Evolutionary conservation across 2,797 vertebrate genomes (phyloP), one percentile per base, ranked within the genome.

Genomic region (Lophotriccus pileatus): DNA sequence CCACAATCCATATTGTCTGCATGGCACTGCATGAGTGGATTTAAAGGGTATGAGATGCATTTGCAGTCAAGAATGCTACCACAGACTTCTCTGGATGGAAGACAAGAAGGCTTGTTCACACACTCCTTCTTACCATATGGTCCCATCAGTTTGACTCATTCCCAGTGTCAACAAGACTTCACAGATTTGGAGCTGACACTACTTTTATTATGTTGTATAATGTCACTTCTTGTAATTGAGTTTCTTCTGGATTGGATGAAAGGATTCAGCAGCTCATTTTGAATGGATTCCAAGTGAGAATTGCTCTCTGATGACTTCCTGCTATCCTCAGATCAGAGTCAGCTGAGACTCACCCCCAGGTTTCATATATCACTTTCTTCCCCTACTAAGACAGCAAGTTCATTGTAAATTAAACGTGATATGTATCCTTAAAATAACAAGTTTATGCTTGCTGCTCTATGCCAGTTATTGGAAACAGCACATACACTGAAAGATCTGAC

Each of bases 81-180:
- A 80, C 27, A 84, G 60, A 53, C 88, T 91, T 83, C 37, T 63
- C 74, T 66, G 77, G 47, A 22, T 46, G 50, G 79, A 67, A 73
- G 62, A 85, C 32, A 66, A 44, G n/a, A 23, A 74, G 53, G 21
- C 46, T 81, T 89, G 69, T 81, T 96, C 89, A 81, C 91, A 74
- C 50, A 70, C 76, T 93, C 84, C 94, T 90, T 83, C 64, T 79
- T 66, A 91, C 70, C 91, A 86, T 92, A 96, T 91, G 96, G 83
- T 79, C 22, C 64, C 77, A 78, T 67, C 58, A 53, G 47, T 89
- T 94, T 91, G 91, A 96, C 91, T 97, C 89, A 96, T 47, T 92
- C 84, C 30, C 37, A 60, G 73, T 94, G 89, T 95, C 89, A 95
- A 95, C 80, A 82, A 41, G 39, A 62, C 44, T 79, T 85, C 84